phyloP scores from a whole-genome alignment of 2,888 invertebrate genomes.

The Aleiodes testaceus region DNA sequence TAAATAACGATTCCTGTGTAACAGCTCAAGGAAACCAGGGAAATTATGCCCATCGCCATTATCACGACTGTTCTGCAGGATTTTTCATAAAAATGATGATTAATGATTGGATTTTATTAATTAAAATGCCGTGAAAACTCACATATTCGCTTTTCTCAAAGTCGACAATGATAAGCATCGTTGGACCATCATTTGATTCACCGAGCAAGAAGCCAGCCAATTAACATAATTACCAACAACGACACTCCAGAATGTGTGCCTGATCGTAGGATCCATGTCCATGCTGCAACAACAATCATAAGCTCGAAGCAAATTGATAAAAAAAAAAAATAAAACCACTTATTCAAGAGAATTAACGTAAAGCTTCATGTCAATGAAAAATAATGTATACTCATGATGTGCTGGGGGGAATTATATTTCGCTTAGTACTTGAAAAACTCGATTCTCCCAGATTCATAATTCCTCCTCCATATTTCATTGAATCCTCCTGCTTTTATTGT shows the following conservation, averaged over 20 bases:
- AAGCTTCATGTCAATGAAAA: too few species aligned
- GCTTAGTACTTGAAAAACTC: conserved; percentile 82
- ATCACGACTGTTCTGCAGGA: conserved; percentile 82
- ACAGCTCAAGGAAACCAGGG: conserved; percentile 85
- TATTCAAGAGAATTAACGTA: too few species aligned
- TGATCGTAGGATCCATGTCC: conserved; percentile 82
- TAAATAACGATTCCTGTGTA: conserved; percentile 91
- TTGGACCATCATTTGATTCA: conserved; percentile 92
- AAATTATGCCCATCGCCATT: conserved; percentile 84
- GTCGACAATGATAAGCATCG: conserved; percentile 86
- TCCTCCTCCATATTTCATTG: conserved; percentile 77
- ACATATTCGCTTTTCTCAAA: conserved; percentile 82
- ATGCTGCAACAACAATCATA: conserved; percentile 74
- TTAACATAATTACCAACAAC: conserved; percentile 85
- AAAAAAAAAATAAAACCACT: not conserved
- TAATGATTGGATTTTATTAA: too few species aligned
- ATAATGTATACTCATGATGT: too few species aligned
- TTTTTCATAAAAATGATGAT: conserved; percentile 27
- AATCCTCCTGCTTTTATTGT: conserved; percentile 80
- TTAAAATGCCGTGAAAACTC: too few species aligned
- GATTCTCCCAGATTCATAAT: conserved; percentile 78
- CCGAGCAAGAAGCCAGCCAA: conserved; percentile 87
- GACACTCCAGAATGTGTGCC: conserved; percentile 89
- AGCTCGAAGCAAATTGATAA: not conserved
- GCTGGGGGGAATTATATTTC: conserved; percentile 43